Evolutionary conservation across 2,113 vertebrate genomes (phyloP).

Genomic region (Grus americana): DNA sequence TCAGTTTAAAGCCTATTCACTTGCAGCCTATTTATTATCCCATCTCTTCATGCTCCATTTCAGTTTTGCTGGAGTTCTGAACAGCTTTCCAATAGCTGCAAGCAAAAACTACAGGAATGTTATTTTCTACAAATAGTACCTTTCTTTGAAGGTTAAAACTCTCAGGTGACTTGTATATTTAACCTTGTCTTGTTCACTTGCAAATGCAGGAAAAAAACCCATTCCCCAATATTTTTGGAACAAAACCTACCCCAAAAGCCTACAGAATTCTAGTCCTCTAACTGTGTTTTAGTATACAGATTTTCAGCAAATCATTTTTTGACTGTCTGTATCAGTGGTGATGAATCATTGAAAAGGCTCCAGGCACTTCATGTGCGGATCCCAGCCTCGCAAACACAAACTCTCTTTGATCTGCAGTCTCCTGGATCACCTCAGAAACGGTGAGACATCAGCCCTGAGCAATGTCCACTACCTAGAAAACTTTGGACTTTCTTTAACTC

Average conservation of each 20-base stretch:
- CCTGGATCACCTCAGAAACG: not conserved
- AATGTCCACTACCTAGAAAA: not conserved
- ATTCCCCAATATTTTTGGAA: not conserved
- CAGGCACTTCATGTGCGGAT: not conserved
- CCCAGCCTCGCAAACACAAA: not conserved
- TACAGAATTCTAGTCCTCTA: not conserved
- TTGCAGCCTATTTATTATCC: not conserved
- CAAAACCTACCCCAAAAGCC: not conserved
- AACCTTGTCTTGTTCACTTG: not conserved
- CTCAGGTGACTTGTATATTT: not conserved
- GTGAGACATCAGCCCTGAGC: not conserved
- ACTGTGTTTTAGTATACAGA: no score
- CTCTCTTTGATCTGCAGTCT: not conserved
- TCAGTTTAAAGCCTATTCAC: not conserved
- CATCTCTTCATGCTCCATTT: not conserved
- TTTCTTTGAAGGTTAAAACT: not conserved
- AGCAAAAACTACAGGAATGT: not conserved
- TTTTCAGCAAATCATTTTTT: not conserved
- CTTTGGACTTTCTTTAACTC: not conserved
- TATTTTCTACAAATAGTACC: not conserved
- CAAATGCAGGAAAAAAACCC: not conserved
- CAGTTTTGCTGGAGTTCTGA: not conserved
- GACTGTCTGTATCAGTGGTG: not conserved
- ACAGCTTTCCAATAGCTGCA: not conserved
- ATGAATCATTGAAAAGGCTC: not conserved